Base-by-base conservation (phyloP, 2,888 invertebrate species). In the Carabus problematicus region DNA sequence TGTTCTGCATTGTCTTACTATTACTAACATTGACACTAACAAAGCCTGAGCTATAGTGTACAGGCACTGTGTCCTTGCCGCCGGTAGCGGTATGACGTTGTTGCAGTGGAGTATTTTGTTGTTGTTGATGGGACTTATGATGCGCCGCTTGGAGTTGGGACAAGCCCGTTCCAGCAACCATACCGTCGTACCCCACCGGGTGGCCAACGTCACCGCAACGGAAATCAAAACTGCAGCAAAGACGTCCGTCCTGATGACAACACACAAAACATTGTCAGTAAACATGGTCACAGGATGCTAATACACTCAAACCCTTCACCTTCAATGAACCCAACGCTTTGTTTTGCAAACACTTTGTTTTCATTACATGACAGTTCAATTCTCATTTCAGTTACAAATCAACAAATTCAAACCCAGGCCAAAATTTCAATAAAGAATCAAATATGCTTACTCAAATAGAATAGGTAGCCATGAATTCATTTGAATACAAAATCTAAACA, bases 201-300 rank as follows among this genome's bases (percentile, higher is more conserved):
- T 76, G 77, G 80, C 77, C 74, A 71, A 76, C 73, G 79, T 81
- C 77, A 78, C 79, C 79, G 76, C 82, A 82, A 81, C 79, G 76
- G 80, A 79, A 77, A 81, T 80, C 81, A 82, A 80, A 81, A 80
- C 81, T 80, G 79, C 82, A 82, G 80, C 82, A 82, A 78, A 82
- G 78, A 78, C 78, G 77, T 78, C 82, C 82, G 79, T 82, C 81
- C 82, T 82, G 80, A 68, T 70, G 74, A 76, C 76, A 75, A 78
- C 71, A 76, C 63, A 74, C 70, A 49, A 67, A 61, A 45, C 70
- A 58, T 54, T 58, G 49, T 70, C 62, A 70, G 40, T 54, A 9
- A 62, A 9, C 64, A 8, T 4, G 59, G n/a, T 8, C 52, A 9
- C 18, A 8, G 11, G 29, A 19, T n/a, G 59, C 19, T 45, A 19